phyloP scores from a whole-genome alignment of 1,140 invertebrate genomes.

The Trachymyrmex septentrionalis region DNA sequence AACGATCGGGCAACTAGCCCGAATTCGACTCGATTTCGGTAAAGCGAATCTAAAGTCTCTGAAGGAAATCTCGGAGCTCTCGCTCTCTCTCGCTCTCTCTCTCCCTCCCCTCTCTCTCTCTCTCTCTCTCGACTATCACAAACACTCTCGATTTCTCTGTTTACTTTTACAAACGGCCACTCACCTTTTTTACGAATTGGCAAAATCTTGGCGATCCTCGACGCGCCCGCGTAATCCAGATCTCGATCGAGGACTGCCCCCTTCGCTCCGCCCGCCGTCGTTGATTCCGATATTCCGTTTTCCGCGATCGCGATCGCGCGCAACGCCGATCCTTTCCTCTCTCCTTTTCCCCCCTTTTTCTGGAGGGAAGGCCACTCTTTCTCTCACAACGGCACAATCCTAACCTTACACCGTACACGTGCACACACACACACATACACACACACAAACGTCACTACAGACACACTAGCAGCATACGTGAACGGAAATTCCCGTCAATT shows the following conservation, averaged over 20 bases:
- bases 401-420: constrained; percentile 63
- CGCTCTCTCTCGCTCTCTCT: no score
- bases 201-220: constrained; percentile 81
- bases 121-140: background rate
- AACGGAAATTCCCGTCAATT: constrained; percentile 25
- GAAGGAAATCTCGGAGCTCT: background rate
- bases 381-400: constrained; percentile 59
- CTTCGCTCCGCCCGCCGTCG: constrained; percentile 11
- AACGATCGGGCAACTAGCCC: background rate
- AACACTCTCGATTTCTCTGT: background rate
- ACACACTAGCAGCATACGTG: constrained; percentile 26
- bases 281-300: constrained; percentile 64
- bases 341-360: background rate
- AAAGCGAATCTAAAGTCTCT: background rate
- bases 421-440: constrained; percentile 54
- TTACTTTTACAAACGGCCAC: background rate
- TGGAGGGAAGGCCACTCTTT: constrained; percentile 17
- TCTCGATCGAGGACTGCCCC: constrained; percentile 71
- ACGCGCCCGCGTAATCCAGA: constrained; percentile 82
- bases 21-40: background rate
- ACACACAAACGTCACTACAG: constrained; percentile 38
- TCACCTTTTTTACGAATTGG: constrained; percentile 82
- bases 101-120: no score
- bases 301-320: constrained; percentile 52
- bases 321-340: constrained; percentile 57